Base-by-base conservation (phyloP, 2,797 vertebrate species). In the Falco berigora region DNA sequence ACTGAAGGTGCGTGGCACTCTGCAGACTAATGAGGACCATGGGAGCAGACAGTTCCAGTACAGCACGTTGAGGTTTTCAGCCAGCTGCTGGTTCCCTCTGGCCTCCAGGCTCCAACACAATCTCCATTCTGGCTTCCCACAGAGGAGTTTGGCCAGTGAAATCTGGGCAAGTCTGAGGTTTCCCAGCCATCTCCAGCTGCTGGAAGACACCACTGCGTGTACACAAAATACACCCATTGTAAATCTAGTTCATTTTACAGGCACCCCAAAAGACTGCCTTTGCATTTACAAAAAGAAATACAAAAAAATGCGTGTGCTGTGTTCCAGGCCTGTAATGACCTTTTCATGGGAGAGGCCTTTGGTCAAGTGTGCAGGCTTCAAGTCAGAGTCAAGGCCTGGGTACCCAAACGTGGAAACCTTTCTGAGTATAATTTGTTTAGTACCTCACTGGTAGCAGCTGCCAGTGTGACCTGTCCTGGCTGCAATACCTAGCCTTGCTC, bases 231-330 rank as follows among this genome's bases (percentile, higher is more conserved):
- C 4, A 73, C 30, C 16, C 18, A 9, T 19, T 44, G 4, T 62
- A 8, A 47, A 36, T 79, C 1, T 0, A 34, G 44, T 71, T 91
- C 23, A 24, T 21, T 46, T 14, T 30, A 22, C 20, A 52, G 50
- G 24, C 18, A 50, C 8, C n/a, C 38, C 25, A 53, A 78, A 91
- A 88, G 24, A 9, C 5, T 72, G 32, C 58, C 64, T 66, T 66
- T 50, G n/a, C 6, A 10, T 72, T 91, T 81, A 30, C 36, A 66
- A 75, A 12, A 58, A 53, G 19, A 69, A 82, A 10, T 12, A 6
- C 0, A 0, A 18, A 38, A 59, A 47, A 36, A 49, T 0, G 10
- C 36, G 0, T 18, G 4, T 28, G 4, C n/a, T 67, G 36, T 15
- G 8, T 76, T 76, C 8, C 59, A 79, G 58, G 30, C 52, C 75